These are phyloP conservation scores for Pungitius pungitius DNA, from an alignment of 2,113 vertebrate species.

Conservation along the genomic window DNA sequence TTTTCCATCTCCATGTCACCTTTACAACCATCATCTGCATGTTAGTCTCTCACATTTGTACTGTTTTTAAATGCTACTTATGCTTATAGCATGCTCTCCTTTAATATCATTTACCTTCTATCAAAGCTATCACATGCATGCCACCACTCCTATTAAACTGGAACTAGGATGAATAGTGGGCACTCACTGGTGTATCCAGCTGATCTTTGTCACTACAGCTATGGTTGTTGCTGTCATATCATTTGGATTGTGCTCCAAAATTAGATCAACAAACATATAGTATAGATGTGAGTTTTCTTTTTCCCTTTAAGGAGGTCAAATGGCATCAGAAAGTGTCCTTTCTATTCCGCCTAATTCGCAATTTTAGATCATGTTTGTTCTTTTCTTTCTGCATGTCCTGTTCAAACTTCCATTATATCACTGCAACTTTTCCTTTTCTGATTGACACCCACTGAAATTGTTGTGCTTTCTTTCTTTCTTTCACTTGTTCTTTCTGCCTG, in stretches of 20 bases:
- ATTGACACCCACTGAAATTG: slow-evolving; percentile 78
- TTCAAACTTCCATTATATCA: slow-evolving; percentile 67
- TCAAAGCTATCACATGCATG: slow-evolving; percentile 39
- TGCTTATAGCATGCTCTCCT: slow-evolving; percentile 40
- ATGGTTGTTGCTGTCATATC: not conserved
- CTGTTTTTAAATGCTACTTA: slow-evolving; percentile 24
- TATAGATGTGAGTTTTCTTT: not conserved
- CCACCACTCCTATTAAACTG: slow-evolving; percentile 26
- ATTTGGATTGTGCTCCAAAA: not conserved
- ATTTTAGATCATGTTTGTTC: slow-evolving; percentile 31
- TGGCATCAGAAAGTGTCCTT: slow-evolving; percentile 33
- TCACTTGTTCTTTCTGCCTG: slow-evolving; percentile 93
- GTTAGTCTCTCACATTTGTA: slow-evolving; percentile 31
- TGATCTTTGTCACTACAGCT: not conserved
- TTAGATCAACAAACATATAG: not conserved
- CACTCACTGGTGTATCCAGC: slow-evolving; percentile 21
- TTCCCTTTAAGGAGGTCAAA: not conserved
- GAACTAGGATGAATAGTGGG: slow-evolving; percentile 39
- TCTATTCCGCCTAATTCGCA: slow-evolving; percentile 50
- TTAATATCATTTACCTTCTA: slow-evolving; percentile 33
- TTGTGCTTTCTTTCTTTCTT: slow-evolving; percentile 77
- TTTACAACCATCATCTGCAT: slow-evolving; percentile 55
- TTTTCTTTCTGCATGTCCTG: slow-evolving; percentile 66
- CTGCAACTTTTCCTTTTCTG: slow-evolving; percentile 73
- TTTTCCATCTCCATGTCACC: slow-evolving; percentile 17